phyloP scores from a whole-genome alignment of 2,113 vertebrate genomes.

The Epinephelus cyanopodus region DNA sequence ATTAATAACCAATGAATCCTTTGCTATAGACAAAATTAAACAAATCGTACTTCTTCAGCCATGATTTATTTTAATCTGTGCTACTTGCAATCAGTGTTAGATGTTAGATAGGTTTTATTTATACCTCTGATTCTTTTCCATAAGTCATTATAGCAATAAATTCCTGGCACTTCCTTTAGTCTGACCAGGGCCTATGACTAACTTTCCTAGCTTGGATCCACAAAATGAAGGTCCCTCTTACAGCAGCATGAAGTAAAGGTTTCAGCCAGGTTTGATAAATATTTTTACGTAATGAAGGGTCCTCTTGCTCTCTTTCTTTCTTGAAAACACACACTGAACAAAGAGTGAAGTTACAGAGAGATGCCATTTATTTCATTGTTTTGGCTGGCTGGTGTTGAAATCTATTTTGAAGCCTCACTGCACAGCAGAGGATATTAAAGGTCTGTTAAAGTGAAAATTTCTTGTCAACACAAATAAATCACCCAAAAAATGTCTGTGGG shows the following conservation, averaged over 20 bases:
- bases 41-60: neutral
- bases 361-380: constrained; percentile 5
- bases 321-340: neutral
- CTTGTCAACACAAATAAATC: constrained; percentile 46
- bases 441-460: constrained; percentile 18
- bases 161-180: no score
- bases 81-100: neutral
- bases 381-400: constrained; percentile 24
- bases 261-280: neutral
- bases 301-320: neutral
- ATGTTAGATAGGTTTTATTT: neutral
- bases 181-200: neutral
- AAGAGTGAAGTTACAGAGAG: constrained; percentile 6
- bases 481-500: neutral
- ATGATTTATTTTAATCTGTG: no score
- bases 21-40: neutral
- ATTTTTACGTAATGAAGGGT: neutral
- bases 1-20: neutral
- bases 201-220: neutral
- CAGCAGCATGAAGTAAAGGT: neutral
- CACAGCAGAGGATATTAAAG: constrained; percentile 23
- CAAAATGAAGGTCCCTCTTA: neutral
- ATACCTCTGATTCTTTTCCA: neutral
- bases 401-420: constrained; percentile 9
- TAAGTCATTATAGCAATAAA: neutral